Percentiles rank a stretch among this genome's conserved stretches.
Conservation (phyloP, 2,113 vertebrate genomes). For the Trogon melanurus region DNA sequence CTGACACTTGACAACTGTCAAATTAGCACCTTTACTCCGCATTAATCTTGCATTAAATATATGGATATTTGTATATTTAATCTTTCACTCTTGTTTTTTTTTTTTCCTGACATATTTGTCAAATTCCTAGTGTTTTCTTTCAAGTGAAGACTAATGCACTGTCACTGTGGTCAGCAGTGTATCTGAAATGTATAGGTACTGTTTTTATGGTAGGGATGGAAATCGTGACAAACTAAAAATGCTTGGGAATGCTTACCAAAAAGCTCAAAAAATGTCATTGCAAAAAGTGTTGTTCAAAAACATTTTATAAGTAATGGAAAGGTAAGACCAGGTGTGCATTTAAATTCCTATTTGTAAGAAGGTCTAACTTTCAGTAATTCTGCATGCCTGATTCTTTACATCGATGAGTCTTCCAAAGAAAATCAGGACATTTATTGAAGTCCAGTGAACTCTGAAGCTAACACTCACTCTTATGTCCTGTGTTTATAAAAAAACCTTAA, state of each 20-base stretch:
- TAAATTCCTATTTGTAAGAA: not conserved
- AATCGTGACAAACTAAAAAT: not conserved
- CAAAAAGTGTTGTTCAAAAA: not conserved
- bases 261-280: not conserved
- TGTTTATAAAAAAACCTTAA: not conserved
- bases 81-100: not conserved
- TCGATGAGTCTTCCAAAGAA: not conserved
- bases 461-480: not conserved
- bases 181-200: not conserved
- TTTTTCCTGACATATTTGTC: not conserved
- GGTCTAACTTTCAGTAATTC: not conserved
- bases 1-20: not conserved
- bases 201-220: not conserved
- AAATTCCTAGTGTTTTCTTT: not conserved
- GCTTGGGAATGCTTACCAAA: not conserved
- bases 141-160: not conserved
- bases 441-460: not conserved
- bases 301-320: not conserved
- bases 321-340: not conserved
- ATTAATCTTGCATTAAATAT: not conserved
- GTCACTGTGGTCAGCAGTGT: not conserved
- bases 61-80: not conserved
- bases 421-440: not conserved
- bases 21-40: not conserved
- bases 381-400: not conserved